phyloP scores from a whole-genome alignment of 37 sponge, comb jelly and placozoan species.

The Halichondria panicea region DNA sequence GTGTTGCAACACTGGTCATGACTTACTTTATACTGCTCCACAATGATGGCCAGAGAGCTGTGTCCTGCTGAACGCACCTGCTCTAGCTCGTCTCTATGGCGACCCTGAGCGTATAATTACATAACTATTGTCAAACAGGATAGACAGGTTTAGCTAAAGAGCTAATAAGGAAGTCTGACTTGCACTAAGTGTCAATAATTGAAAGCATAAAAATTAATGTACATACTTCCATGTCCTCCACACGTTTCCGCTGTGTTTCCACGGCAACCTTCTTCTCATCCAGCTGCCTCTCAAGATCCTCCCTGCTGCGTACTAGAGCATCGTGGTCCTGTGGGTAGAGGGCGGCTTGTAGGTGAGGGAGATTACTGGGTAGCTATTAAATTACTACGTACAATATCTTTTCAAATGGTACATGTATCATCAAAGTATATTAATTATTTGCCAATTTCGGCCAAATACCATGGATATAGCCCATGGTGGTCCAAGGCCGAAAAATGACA shows the following conservation, averaged over 20 bases:
- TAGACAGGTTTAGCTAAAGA: background rate
- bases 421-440: background rate
- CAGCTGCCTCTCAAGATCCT: constrained; percentile 64
- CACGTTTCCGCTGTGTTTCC: constrained; percentile 62
- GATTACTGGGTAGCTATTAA: background rate
- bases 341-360: no score
- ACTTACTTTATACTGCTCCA: constrained; percentile 81
- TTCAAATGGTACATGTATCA: background rate
- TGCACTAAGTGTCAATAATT: background rate
- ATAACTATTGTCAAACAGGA: background rate
- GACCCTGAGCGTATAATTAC: constrained; percentile 20
- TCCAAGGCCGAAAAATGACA: no score
- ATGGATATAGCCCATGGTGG: no score
- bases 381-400: background rate
- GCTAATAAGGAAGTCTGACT: background rate
- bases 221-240: constrained; percentile 55
- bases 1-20: background rate
- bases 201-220: background rate
- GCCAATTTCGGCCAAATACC: no score
- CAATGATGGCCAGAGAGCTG: constrained; percentile 75
- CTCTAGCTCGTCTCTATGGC: constrained; percentile 69
- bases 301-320: constrained; percentile 31
- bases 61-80: constrained; percentile 78
- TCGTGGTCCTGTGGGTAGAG: constrained; percentile 67
- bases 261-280: constrained; percentile 64